phyloP scores from a whole-genome alignment of 2,797 vertebrate species.

The Rhinophrynus dorsalis region DNA sequence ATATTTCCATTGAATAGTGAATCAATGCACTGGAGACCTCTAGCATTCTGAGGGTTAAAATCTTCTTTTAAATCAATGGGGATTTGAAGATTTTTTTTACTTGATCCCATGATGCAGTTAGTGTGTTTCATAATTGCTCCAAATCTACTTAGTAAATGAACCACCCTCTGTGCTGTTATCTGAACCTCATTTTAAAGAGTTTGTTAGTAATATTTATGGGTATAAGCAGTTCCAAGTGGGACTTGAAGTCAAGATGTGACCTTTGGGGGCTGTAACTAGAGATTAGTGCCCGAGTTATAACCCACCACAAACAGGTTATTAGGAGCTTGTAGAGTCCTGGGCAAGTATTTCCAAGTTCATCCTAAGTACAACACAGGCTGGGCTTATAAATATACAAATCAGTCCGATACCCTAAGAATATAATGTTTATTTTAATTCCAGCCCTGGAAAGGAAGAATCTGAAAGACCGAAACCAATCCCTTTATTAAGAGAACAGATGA shows the following conservation, averaged over 20 bases:
- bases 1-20: too few relatives aligned
- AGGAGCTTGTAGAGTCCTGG: not conserved
- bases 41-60: too few relatives aligned
- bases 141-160: too few relatives aligned
- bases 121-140: too few relatives aligned
- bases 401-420: conserved; percentile 21
- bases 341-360: conserved; percentile 14
- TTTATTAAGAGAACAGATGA: too few relatives aligned
- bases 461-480: conserved; percentile 8
- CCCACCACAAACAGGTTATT: not conserved
- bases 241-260: not conserved
- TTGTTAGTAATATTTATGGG: too few relatives aligned
- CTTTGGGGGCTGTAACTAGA: not conserved
- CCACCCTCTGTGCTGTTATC: too few relatives aligned
- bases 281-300: not conserved
- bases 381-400: conserved; percentile 34
- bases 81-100: too few relatives aligned
- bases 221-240: not conserved
- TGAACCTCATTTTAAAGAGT: too few relatives aligned
- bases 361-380: conserved; percentile 2
- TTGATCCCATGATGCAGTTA: too few relatives aligned
- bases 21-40: too few relatives aligned
- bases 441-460: conserved; percentile 1
- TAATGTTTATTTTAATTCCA: conserved; percentile 28
- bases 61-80: too few relatives aligned